Evolutionary conservation across 2,113 vertebrate species (phyloP), one percentile per base, ranked within the genome.

Genomic region (Oreotragus oreotragus): DNA sequence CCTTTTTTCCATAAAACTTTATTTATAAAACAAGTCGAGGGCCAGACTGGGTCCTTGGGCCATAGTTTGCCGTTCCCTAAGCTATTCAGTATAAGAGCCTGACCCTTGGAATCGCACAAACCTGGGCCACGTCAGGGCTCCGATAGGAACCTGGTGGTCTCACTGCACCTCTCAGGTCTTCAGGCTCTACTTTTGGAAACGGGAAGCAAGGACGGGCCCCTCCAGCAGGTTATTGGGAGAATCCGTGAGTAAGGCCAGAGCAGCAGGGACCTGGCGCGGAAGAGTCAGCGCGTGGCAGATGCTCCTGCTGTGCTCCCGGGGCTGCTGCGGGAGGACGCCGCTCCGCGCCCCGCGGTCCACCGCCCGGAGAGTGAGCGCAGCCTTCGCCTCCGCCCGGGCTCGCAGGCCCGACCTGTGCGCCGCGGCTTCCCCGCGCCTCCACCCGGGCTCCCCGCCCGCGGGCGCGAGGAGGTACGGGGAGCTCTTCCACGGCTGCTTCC

Each of bases 1-100:
- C 27, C 47, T 1, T 91, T 70, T 84, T 36, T 88, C 77, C 90
- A 77, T 84, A 92, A 95, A 93, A 81, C 85, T 98, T 95, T 76
- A 92, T 94, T 92, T 85, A 91, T 47, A 88, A 94, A 95, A 81
- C 70, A 57, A 84, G 2, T 36, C 2, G 2, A 7, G 62, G 76
- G 55, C 73, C 8, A 9, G 11, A 25, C 55, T 30, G 28, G 79
- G 79, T 39, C 33, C 62, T 17, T 30, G 39, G 27, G 9, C 66
- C 33, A 5, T 6, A 70, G 58, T 39, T 83, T n/a, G 49, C 19
- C n/a, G 39, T 23, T 10, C 66, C 27, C 36, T 47, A 27, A 9
- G 51, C 49, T 70, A 39, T 25, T 57, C 33, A 39, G 14, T 28
- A 2, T 21, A n/a, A 39, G 30, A 14, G 2, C 66, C 30, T 76